Base-by-base conservation (phyloP, 1,140 invertebrate species). In the Lepidurus couesii region DNA sequence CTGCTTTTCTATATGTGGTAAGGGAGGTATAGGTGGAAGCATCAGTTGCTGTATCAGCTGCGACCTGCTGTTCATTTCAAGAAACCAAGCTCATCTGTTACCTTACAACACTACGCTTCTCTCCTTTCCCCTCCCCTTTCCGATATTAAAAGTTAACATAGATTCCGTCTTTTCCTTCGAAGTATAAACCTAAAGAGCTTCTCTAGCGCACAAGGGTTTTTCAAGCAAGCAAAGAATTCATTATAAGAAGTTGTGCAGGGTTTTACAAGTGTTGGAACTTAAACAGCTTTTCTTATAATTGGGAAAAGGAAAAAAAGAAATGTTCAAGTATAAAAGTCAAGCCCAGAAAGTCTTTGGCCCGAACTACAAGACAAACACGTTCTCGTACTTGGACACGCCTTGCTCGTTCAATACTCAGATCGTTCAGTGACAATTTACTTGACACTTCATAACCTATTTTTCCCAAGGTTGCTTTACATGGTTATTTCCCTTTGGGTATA, bases 51-150 rank as follows among this genome's bases (percentile, higher is more conserved):
- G 16, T 65, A 65, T 21, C 53, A 65, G 53, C 53, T 65, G 53
- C 53, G 53, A 65, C 53, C 53, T 65, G 53, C 53, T 65, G 53
- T 65, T 65, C 53, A 65, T 65, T 65, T 65, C 53, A 65, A 13
- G 9, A 65, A 65, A 9, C 53, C 53, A 16, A 65, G 53, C 53
- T 65, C 13, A 65, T 9, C 53, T 13, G n/a, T 65, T 65, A 65
- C 53, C 53, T n/a, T 13, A 16, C 53, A 65, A 65, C 53, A 65
- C 21, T 21, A 21, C 53, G 7, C 7, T 65, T 65, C 21, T 34
- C 34, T 34, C 53, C 21, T 21, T 4, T 16, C 13, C 16, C 8
- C 6, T 7, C 53, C 53, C 21, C 16, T 65, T 65, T 21, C 21
- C 53, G 13, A 65, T 65, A 65, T 65, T 65, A 65, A 21, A 21